Conservation (phyloP, 1,140 invertebrate genomes). For the Drosophila paulistorum region DNA sequence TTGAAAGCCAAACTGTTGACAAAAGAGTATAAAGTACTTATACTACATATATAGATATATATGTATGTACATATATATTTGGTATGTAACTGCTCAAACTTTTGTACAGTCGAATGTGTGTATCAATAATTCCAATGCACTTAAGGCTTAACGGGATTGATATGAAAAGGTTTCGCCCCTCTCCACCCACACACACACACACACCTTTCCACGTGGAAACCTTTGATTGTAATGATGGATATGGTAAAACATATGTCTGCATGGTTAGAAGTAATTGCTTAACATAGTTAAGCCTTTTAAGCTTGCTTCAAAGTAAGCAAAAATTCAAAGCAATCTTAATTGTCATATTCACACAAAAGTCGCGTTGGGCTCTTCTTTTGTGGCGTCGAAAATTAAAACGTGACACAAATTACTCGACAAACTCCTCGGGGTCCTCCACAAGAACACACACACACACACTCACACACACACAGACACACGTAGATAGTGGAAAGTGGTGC, state of each 20-base stretch:
- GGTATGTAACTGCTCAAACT: neutral
- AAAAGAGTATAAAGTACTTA: neutral
- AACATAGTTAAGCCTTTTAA: slow-evolving; percentile 54
- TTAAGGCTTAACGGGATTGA: slow-evolving; percentile 46
- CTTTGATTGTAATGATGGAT: slow-evolving; percentile 25
- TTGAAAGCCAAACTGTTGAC: slow-evolving; percentile 1
- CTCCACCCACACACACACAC: too few relatives aligned
- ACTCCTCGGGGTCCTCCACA: slow-evolving; percentile 33
- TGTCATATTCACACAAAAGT: slow-evolving; percentile 65
- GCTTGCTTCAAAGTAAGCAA: slow-evolving; percentile 31
- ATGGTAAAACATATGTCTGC: neutral
- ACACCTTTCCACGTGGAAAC: slow-evolving; percentile 27
- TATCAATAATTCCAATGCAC: slow-evolving; percentile 15
- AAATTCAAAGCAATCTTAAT: slow-evolving; percentile 60
- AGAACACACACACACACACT: slow-evolving; percentile 16
- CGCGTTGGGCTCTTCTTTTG: slow-evolving; percentile 54
- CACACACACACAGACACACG: slow-evolving; percentile 21
- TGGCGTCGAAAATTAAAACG: slow-evolving; percentile 75
- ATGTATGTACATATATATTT: neutral
- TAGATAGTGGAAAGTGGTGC: too few relatives aligned
- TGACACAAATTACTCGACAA: slow-evolving; percentile 71
- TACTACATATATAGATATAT: neutral
- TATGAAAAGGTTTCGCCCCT: neutral
- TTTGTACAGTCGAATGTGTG: slow-evolving; percentile 24
- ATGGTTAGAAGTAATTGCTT: neutral